Conservation (phyloP, 2,888 invertebrate species). For the Strigamia transsilvanica region DNA sequence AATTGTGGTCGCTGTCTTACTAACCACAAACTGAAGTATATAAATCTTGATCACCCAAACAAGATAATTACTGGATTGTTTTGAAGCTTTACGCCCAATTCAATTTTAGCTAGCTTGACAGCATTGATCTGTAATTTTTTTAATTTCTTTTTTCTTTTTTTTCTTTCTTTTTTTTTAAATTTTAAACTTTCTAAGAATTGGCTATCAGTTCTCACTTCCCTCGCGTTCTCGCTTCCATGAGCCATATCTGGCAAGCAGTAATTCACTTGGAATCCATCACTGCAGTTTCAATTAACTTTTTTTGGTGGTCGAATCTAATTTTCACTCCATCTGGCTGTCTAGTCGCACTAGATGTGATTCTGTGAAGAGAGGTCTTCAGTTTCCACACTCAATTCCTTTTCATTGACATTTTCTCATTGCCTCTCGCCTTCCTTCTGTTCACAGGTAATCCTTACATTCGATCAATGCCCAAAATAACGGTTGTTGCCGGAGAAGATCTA, state of each 20-base stretch:
- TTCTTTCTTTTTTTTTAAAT: background rate
- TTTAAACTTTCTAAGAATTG: background rate
- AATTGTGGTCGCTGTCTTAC: background rate
- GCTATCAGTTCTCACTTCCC: background rate
- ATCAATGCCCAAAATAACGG: slow-evolving; percentile 90
- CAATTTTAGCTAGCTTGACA: no score
- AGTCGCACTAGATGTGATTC: slow-evolving; percentile 41
- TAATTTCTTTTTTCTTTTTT: background rate
- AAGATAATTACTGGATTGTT: background rate
- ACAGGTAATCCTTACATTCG: slow-evolving; percentile 84
- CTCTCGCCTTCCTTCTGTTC: slow-evolving; percentile 27
- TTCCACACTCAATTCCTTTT: slow-evolving; percentile 44
- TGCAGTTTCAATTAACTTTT: slow-evolving; percentile 48
- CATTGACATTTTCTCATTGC: slow-evolving; percentile 48
- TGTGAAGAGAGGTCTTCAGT: slow-evolving; percentile 40
- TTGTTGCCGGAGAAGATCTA: slow-evolving; percentile 87
- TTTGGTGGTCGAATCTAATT: slow-evolving; percentile 43
- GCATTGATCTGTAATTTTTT: background rate
- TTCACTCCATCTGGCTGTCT: slow-evolving; percentile 43
- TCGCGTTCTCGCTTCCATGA: background rate
- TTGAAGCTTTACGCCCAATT: background rate
- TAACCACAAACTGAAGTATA: background rate
- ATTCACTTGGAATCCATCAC: slow-evolving; percentile 44
- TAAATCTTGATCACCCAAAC: background rate
- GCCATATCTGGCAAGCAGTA: slow-evolving; percentile 43